Base-by-base conservation (phyloP, 2,888 invertebrate genomes). In the Rhogogaster chlorosoma region DNA sequence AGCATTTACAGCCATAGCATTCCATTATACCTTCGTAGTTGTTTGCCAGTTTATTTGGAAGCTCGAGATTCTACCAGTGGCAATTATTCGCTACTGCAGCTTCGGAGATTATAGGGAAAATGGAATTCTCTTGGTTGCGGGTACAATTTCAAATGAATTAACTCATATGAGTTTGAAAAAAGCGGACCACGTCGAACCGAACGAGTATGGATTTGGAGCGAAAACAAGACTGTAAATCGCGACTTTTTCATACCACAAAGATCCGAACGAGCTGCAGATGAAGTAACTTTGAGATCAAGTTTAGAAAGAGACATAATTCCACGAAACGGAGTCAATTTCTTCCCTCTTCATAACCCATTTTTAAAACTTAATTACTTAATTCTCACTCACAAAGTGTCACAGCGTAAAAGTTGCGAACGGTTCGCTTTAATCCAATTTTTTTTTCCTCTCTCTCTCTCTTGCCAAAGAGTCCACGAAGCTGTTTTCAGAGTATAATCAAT, bases 401-500 rank as follows among this genome's bases (percentile, higher is more conserved):
- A 18, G 29, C 18, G 77, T 45, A 53, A 49, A 77, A 77, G 77
- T 77, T 77, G 26, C 22, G 77, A 53, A 29, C 77, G 77, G 53
- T 77, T 53, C 45, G 49, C 49, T 77, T 77, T 38, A 53, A 77
- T 77, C 49, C 77, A 32, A 29, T 49, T 49, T 77, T 53, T 26
- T 32, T 67, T 67, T 49, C 15, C 6, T 49, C 15, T 49, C 18
- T 45, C 45, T 53, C n/a, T 53, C n/a, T 53, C 9, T 38, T 32
- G 15, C 71, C 38, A 53, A 77, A 77, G 73, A 73, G 77, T 77
- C 53, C 10, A 53, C 77, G 32, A 77, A 49, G 53, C 49, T 77
- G 77, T 77, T 77, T 53, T 49, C 18, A 77, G 38, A 49, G 77
- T 77, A 77, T 77, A 77, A 77, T 77, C 32, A 53, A 77, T 77